Evolutionary conservation across 2,113 vertebrate genomes (phyloP).

Genomic region (Sphaerodactylus townsendi): DNA sequence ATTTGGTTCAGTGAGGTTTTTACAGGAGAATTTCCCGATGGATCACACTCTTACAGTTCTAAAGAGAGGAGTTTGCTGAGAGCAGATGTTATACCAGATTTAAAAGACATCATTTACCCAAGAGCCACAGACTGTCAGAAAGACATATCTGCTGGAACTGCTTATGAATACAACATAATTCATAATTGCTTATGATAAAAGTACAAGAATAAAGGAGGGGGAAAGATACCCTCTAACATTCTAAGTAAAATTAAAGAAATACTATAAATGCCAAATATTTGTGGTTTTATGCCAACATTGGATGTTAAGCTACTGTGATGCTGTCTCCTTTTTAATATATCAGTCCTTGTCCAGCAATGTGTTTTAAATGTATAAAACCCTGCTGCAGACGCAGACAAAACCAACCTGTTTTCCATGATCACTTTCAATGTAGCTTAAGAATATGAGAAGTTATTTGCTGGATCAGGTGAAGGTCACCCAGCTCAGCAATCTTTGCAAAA

Average conservation of each 20-base stretch:
- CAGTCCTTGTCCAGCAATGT: neutral
- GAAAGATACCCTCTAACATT: slow-evolving; percentile 22
- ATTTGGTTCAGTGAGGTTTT: neutral
- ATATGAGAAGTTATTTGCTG: neutral
- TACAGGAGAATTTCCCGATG: neutral
- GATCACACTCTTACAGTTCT: neutral
- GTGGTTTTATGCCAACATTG: neutral
- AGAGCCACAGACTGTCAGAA: slow-evolving; percentile 33
- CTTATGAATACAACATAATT: neutral
- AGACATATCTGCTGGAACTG: slow-evolving; percentile 29
- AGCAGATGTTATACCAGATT: slow-evolving; percentile 60
- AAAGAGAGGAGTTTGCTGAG: slow-evolving; percentile 27
- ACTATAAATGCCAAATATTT: neutral
- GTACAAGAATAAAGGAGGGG: neutral
- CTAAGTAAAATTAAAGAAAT: neutral
- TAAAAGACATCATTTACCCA: slow-evolving; percentile 55
- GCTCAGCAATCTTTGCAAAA: no score
- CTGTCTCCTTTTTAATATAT: neutral
- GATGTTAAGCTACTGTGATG: neutral
- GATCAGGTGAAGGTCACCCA: neutral
- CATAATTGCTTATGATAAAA: slow-evolving; percentile 4
- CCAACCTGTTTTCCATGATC: neutral
- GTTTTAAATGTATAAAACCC: neutral
- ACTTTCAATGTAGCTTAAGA: neutral
- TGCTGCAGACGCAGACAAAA: neutral